Evolutionary conservation across 2,888 invertebrate genomes (phyloP).

Genomic region (Petrolisthes cinctipes): DNA sequence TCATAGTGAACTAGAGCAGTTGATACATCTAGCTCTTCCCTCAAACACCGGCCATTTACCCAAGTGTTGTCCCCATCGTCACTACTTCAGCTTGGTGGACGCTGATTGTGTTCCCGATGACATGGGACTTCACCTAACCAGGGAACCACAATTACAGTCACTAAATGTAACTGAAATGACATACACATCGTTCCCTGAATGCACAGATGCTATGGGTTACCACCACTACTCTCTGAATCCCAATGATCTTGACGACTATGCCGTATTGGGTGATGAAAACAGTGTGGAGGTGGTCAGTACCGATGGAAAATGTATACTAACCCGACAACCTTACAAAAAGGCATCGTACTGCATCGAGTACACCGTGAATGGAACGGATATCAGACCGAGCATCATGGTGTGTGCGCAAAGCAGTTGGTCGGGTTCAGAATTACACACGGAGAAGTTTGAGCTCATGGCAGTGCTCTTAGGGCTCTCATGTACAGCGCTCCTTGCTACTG

Average conservation of each 20-base stretch:
- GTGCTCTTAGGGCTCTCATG: conserved; percentile 60
- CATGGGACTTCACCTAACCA: conserved; percentile 23
- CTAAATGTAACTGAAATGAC: conserved; percentile 47
- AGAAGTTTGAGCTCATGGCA: conserved; percentile 51
- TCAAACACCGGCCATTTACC: conserved; percentile 34
- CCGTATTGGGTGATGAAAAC: conserved; percentile 9
- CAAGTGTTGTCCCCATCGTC: conserved; percentile 54
- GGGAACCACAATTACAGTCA: conserved; percentile 31
- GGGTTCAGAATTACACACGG: conserved; percentile 35
- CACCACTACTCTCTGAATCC: conserved; percentile 43
- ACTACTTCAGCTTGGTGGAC: conserved; percentile 30
- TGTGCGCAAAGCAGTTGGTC: conserved; percentile 42
- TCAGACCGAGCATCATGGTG: conserved; percentile 37
- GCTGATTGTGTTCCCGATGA: conserved; percentile 31
- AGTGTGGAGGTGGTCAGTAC: conserved; percentile 47
- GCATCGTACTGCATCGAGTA: conserved; percentile 58
- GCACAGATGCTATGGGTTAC: conserved; percentile 27
- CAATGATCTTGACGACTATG: conserved; percentile 45
- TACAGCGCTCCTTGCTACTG: conserved; percentile 49
- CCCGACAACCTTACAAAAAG: conserved; percentile 13
- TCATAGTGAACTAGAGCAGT: conserved; percentile 43
- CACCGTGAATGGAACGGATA: conserved; percentile 32
- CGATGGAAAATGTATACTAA: conserved; percentile 47
- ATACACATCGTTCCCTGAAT: conserved; percentile 49
- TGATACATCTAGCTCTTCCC: conserved; percentile 38